Percentiles rank a stretch among this genome's conserved stretches.
phyloP scores from a whole-genome alignment of 2,113 vertebrate genomes.

The Ctenomys sociabilis region DNA sequence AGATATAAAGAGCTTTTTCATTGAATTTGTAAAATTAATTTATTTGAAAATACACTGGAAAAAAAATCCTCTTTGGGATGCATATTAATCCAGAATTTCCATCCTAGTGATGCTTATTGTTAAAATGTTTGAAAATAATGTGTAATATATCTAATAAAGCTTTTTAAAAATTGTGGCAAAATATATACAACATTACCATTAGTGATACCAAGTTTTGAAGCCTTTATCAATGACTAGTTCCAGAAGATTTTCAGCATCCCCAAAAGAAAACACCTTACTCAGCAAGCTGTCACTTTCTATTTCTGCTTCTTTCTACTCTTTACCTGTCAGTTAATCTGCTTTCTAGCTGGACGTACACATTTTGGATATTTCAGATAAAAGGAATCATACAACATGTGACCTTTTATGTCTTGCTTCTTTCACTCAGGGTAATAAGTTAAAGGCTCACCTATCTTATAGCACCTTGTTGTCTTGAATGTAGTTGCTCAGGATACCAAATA shows the following conservation, averaged over 20 bases:
- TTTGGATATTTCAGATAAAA: background rate
- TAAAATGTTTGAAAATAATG: background rate
- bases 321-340: background rate
- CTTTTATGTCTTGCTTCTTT: background rate
- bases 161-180: background rate
- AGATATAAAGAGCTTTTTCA: background rate
- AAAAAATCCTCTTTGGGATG: conserved; percentile 37
- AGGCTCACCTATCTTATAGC: background rate
- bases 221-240: background rate
- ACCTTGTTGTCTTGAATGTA: too few relatives aligned
- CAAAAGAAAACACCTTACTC: background rate
- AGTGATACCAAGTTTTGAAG: background rate
- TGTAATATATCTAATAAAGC: background rate
- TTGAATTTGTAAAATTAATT: background rate
- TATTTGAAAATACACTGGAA: background rate
- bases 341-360: background rate
- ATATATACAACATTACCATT: background rate
- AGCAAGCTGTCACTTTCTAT: background rate
- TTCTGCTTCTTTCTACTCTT: background rate
- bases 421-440: background rate
- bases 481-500: too few relatives aligned
- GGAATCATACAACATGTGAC: background rate
- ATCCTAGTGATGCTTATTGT: background rate
- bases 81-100: conserved; percentile 19
- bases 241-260: background rate